Evolutionary conservation across 2,888 invertebrate genomes (phyloP), one percentile per base, ranked within the genome.

Genomic region (Ochropleura leucogaster): DNA sequence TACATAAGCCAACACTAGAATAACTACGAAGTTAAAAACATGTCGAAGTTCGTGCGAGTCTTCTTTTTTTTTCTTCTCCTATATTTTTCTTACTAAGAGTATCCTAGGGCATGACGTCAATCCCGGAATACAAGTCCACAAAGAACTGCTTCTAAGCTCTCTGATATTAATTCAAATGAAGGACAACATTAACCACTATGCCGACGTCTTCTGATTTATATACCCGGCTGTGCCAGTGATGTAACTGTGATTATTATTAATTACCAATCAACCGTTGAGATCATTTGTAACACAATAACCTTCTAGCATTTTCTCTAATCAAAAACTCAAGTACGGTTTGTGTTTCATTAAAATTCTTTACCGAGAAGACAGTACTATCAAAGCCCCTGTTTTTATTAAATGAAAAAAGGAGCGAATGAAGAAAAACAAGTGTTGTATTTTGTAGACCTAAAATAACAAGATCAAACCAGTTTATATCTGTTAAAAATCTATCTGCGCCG

Each of bases 231-330:
- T 20, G 40, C 20, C 18, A 68, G 46, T 74, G 68, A 77, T 77
- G 77, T 77, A 60, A 68, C 42, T 53, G 40, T 63, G 55, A 62
- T 69, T 80, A 68, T 72, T 66, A 84, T 80, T 84, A 77, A 73
- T 73, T 55, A 78, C 51, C 47, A 85, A 82, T 75, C 65, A 64
- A 66, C 16, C 51, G 65, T 64, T 70, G 53, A 68, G 69, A 72
- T 72, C 59, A 82, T 85, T 81, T 71, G 46, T 71, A 80, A 49
- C 60, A 72, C n/a, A 60, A 72, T 55, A 42, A 49, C 44, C n/a
- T 71, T 74, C 59, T 44, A 63, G 55, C 30, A 60, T 18, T 14
- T 62, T 79, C 60, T 55, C 14, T 64, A 57, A 10, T 57, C 44
- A 47, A 69, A 66, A 60, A 18, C 8, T 30, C 16, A 8, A 59